These are phyloP conservation scores for Caretta caretta DNA, from an alignment of 2,113 vertebrate species.

Conservation along the genomic window DNA sequence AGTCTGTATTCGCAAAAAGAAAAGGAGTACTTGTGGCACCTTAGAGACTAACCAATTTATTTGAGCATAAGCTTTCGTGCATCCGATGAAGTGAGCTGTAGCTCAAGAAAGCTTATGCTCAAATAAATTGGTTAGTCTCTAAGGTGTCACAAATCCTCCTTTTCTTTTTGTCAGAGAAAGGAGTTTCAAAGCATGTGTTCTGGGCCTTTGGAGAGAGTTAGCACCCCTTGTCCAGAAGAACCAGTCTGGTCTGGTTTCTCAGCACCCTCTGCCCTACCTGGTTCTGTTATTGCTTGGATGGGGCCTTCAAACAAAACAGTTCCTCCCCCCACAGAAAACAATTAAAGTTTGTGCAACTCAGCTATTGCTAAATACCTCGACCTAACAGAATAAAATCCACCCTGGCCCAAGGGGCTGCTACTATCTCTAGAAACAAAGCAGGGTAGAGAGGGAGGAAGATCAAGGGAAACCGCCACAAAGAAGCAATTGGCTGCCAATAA, in stretches of 20 bases:
- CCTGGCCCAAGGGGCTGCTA: background rate
- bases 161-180: background rate
- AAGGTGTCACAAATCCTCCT: no score
- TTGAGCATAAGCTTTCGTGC: no score
- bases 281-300: background rate
- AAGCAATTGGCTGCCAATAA: background rate
- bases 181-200: background rate
- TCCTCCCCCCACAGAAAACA: background rate
- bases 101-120: no score
- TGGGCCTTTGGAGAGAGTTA: background rate
- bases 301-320: background rate
- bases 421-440: background rate
- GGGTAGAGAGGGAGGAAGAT: background rate
- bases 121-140: no score
- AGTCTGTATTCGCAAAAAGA: no score
- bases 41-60: no score
- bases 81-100: no score
- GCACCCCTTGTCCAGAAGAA: background rate
- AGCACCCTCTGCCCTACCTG: background rate
- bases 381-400: background rate
- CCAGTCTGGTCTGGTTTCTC: background rate
- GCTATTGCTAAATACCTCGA: background rate
- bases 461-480: background rate
- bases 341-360: slow-evolving; percentile 11
- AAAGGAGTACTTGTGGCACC: no score